Evolutionary conservation across 2,888 invertebrate species (phyloP), one percentile per base, ranked within the genome.

Genomic region (Toxonevra muliebris): DNA sequence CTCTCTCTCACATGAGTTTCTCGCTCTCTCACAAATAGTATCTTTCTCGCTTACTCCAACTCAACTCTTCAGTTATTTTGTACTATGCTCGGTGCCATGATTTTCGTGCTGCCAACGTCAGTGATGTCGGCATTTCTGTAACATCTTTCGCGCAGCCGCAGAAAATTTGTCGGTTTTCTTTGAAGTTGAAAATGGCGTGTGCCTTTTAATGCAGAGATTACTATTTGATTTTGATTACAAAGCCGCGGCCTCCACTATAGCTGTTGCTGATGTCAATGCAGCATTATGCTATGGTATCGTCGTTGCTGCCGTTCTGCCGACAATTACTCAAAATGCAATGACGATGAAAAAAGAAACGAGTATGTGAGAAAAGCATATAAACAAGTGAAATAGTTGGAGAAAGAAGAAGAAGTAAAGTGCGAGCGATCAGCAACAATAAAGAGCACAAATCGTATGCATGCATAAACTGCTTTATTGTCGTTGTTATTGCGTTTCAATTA

Each of bases 171-270:
- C 84, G 84, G 84, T 74, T 10, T 54, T 66, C 76, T 84, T 84
- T 84, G 80, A 84, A 82, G 80, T 83, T 80, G 76, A 75, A 79
- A 79, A 84, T 84, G 84, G 84, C 84, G 84, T 84, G 84, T 84
- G 84, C 84, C 84, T 55, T 57, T 79, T 82, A 82, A 83, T 83
- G 82, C 83, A 76, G 83, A 82, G 83, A 83, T 84, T 82, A 76
- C 76, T 76, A 80, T 83, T 84, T 84, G 82, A 83, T 82, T 76
- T 75, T 45, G 45, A 55, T 52, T 58, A 71, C 73, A 79, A 76
- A 66, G 73, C 75, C 76, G 81, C 72, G 77, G 76, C 73, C 72
- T 57, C 70, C 58, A 40, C 30, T 67, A 50, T 52, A 19, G 15
- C 50, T 48, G 50, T 40, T 63, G 48, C 8, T 20, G 62, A 10